A percentile compares a stretch with the other conserved stretches of the same genome.
Conservation (phyloP, 2,888 invertebrate species). For the Dolichopus griseipennis region DNA sequence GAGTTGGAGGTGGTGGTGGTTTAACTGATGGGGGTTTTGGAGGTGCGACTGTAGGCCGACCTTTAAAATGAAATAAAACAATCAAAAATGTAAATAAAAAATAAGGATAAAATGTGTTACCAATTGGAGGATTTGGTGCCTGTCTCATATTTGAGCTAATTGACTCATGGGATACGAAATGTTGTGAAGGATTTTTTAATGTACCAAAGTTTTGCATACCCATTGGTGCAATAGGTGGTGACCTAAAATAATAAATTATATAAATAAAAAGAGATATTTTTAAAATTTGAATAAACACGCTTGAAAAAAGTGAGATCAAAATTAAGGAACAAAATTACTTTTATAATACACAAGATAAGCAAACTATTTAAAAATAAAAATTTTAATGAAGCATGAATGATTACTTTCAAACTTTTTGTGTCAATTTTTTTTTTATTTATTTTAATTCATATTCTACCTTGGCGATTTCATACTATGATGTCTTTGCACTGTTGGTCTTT, state of each 20-base stretch:
- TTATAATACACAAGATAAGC: neutral
- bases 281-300: neutral
- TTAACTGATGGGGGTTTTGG: slow-evolving; percentile 38
- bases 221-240: slow-evolving; percentile 38
- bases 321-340: neutral
- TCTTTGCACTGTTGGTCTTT: slow-evolving; percentile 51
- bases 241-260: slow-evolving; percentile 27
- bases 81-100: neutral
- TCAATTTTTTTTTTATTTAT: slow-evolving; percentile 4
- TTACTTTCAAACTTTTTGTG: slow-evolving; percentile 14
- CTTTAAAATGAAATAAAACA: slow-evolving; percentile 25
- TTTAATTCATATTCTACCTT: slow-evolving; percentile 44
- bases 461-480: slow-evolving; percentile 81
- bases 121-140: slow-evolving; percentile 40
- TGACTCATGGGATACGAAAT: slow-evolving; percentile 36
- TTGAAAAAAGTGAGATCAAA: neutral
- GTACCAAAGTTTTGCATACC: slow-evolving; percentile 41
- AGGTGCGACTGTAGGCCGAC: slow-evolving; percentile 39
- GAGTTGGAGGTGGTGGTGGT: slow-evolving; percentile 43
- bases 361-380: neutral
- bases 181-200: slow-evolving; percentile 36
- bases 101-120: slow-evolving; percentile 22
- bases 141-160: slow-evolving; percentile 32
- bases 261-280: neutral
- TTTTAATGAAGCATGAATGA: slow-evolving; percentile 5